phyloP scores from a whole-genome alignment of 2,888 invertebrate species.

The Anarsia innoxiella region DNA sequence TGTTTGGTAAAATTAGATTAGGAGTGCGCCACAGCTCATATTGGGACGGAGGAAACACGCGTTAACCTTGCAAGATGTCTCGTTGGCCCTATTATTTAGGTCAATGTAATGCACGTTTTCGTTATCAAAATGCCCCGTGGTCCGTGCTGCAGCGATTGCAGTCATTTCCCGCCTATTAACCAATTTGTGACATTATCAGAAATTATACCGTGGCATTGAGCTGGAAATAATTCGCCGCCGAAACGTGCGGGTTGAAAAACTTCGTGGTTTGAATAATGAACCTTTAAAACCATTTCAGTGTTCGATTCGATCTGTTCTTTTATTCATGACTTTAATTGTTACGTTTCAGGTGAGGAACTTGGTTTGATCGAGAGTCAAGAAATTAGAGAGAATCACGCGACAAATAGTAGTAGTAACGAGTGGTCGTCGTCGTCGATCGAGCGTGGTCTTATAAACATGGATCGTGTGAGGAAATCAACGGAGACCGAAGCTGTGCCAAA shows the following conservation, averaged over 20 bases:
- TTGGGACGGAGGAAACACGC: constrained; percentile 65
- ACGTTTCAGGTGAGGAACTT: constrained; percentile 63
- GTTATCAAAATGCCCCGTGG: too few species aligned
- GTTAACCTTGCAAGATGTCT: constrained; percentile 66
- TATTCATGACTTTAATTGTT: too few species aligned
- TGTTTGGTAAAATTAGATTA: constrained; percentile 65
- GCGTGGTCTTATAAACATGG: constrained; percentile 55
- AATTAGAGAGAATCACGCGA: constrained; percentile 57
- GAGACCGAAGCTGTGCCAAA: constrained; percentile 47
- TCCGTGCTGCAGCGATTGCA: constrained; percentile 15
- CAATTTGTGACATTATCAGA: constrained; percentile 13
- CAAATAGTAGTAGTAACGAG: constrained; percentile 59
- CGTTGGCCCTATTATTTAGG: constrained; percentile 62
- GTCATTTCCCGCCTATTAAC: constrained; percentile 14
- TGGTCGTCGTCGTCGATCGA: constrained; percentile 65
- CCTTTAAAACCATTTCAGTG: too few species aligned
- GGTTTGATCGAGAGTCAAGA: constrained; percentile 65
- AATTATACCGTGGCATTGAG: constrained; percentile 11
- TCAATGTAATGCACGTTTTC: constrained; percentile 67
- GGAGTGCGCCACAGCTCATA: constrained; percentile 60
- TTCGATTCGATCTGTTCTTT: too few species aligned
- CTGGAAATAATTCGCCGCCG: constrained; percentile 5
- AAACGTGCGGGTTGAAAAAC: constrained; percentile 1
- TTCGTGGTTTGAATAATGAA: too few species aligned
- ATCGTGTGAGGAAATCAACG: constrained; percentile 59